Percentiles rank a stretch among this genome's conserved stretches.
phyloP scores from a whole-genome alignment of 2,797 vertebrate species.

The Harpagifer antarcticus region DNA sequence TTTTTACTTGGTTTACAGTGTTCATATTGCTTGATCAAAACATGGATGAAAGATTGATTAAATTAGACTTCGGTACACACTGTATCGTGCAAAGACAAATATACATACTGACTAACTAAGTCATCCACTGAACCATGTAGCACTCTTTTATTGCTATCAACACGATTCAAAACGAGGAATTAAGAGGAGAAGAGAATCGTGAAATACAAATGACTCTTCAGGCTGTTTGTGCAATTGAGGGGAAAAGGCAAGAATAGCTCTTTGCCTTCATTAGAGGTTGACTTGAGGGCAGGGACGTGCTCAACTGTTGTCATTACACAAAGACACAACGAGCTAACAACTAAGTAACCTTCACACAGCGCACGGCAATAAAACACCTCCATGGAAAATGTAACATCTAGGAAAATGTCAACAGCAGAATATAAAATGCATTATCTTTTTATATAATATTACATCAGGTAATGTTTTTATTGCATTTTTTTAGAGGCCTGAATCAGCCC shows the following conservation, averaged over 20 bases:
- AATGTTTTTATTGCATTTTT: too few relatives aligned
- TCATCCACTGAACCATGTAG: background rate
- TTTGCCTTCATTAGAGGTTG: conserved; percentile 46
- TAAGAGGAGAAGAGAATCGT: conserved; percentile 23
- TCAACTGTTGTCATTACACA: conserved; percentile 39
- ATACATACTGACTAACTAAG: conserved; percentile 35
- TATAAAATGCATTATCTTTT: background rate
- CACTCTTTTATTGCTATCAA: conserved; percentile 11
- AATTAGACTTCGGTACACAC: conserved; percentile 8
- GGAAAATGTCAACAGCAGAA: background rate
- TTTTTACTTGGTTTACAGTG: background rate
- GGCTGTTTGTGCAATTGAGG: conserved; percentile 42
- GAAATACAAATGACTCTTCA: conserved; percentile 24
- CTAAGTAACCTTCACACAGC: background rate
- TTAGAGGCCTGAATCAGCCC: too few relatives aligned
- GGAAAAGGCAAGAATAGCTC: conserved; percentile 52
- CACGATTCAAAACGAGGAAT: conserved; percentile 29
- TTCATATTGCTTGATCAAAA: conserved; percentile 5
- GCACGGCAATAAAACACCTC: background rate
- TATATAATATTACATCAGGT: background rate
- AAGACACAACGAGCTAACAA: background rate
- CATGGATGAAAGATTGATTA: conserved; percentile 24
- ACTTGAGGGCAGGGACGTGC: conserved; percentile 25
- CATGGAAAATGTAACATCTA: background rate
- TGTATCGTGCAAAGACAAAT: conserved; percentile 3